These are phyloP conservation scores for Anthopleura sola DNA, from an alignment of 64 coral and sea anemone genomes.

Conservation along the genomic window DNA sequence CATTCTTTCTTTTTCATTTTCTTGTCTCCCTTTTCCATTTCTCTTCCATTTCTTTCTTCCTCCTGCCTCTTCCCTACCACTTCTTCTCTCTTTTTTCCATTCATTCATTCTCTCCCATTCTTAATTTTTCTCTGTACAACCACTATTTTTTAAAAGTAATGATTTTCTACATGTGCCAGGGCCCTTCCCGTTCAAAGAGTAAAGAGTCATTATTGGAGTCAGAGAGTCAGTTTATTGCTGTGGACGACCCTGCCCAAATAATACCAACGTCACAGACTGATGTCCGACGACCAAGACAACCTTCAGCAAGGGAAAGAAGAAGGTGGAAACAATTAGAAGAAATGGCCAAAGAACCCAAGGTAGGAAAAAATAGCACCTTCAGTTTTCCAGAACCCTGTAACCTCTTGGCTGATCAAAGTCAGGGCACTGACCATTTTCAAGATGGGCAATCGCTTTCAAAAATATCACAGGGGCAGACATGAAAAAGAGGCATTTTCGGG, in stretches of 20 bases:
- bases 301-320: constrained; percentile 84
- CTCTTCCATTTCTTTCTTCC: neutral
- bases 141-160: neutral
- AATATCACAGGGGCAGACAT: too few relatives aligned
- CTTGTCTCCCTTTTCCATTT: neutral
- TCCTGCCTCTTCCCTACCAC: neutral
- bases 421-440: too few relatives aligned
- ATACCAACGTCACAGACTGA: constrained; percentile 23
- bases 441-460: too few relatives aligned
- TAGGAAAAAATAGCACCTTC: too few relatives aligned
- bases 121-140: neutral
- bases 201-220: constrained; percentile 88
- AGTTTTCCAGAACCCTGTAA: too few relatives aligned
- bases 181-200: constrained; percentile 64
- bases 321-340: constrained; percentile 95
- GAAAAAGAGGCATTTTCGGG: too few relatives aligned
- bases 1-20: neutral
- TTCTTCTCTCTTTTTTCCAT: neutral
- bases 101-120: neutral
- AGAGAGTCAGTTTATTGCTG: constrained; percentile 94
- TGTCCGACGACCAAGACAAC: constrained; percentile 33
- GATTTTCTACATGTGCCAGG: constrained; percentile 19
- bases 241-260: constrained; percentile 54
- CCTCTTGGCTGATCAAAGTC: too few relatives aligned
- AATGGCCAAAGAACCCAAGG: constrained; percentile 82